A percentile compares a stretch with the other conserved stretches of the same genome.
Evolutionary conservation across 1,140 invertebrate genomes (phyloP).

Genomic region (Drosophila mayri): DNA sequence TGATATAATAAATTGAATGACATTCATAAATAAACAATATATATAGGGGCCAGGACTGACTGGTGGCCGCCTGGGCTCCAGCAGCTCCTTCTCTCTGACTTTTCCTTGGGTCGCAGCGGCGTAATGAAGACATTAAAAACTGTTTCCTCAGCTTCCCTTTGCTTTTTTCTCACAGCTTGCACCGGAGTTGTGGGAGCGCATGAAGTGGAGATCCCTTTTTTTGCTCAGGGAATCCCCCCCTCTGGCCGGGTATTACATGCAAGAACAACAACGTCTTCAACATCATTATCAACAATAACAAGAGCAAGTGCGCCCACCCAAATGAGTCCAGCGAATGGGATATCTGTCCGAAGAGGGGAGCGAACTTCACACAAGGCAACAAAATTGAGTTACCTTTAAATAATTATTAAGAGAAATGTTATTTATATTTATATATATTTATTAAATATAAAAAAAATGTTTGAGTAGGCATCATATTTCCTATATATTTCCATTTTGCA

Average conservation of each 20-base stretch:
- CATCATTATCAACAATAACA: slow-evolving; percentile 82
- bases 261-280: slow-evolving; percentile 71
- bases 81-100: neutral
- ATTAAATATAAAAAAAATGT: too few relatives aligned
- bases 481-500: neutral
- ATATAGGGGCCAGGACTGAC: slow-evolving; percentile 51
- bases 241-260: slow-evolving; percentile 53
- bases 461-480: too few relatives aligned
- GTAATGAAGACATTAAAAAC: slow-evolving; percentile 79
- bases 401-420: neutral
- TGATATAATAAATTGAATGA: slow-evolving; percentile 84
- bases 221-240: neutral
- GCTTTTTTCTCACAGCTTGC: slow-evolving; percentile 39
- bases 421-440: neutral
- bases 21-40: slow-evolving; percentile 84
- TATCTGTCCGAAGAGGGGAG: too few relatives aligned
- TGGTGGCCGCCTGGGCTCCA: too few relatives aligned
- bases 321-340: slow-evolving; percentile 34
- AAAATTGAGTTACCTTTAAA: neutral
- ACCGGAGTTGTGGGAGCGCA: slow-evolving; percentile 35
- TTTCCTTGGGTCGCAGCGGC: slow-evolving; percentile 15
- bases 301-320: slow-evolving; percentile 68
- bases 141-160: slow-evolving; percentile 4
- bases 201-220: slow-evolving; percentile 13
- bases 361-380: neutral